Conservation (phyloP, 1,140 invertebrate genomes). For the Carcinoscorpius rotundicauda region DNA sequence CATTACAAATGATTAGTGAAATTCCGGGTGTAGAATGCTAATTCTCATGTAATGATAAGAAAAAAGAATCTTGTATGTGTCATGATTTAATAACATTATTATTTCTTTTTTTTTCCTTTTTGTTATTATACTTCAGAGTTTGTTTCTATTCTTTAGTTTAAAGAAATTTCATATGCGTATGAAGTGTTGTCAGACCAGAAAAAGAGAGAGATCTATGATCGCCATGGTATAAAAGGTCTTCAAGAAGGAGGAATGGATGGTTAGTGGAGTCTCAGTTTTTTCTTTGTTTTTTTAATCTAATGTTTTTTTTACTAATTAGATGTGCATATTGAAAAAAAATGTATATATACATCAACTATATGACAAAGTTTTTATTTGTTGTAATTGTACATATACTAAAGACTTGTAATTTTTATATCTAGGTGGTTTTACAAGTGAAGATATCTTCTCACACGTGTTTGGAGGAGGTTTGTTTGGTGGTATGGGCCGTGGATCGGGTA, state of each 20-base stretch:
- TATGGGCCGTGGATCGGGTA: constrained; percentile 36
- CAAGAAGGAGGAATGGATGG: constrained; percentile 48
- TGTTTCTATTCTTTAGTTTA: constrained; percentile 40
- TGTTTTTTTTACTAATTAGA: neutral
- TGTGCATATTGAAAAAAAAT: neutral
- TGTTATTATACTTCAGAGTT: too few species aligned
- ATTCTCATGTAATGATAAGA: too few species aligned
- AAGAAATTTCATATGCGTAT: constrained; percentile 78
- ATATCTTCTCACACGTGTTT: constrained; percentile 51
- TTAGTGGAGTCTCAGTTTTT: neutral
- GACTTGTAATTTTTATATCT: neutral
- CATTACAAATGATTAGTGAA: too few species aligned
- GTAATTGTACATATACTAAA: neutral
- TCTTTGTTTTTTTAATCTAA: neutral
- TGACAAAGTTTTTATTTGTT: neutral
- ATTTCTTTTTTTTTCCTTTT: too few species aligned
- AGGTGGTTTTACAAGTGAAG: constrained; percentile 32
- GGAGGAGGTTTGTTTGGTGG: constrained; percentile 38
- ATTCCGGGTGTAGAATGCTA: too few species aligned
- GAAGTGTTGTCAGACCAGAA: constrained; percentile 56
- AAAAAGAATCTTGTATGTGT: too few species aligned
- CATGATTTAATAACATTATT: too few species aligned
- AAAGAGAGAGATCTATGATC: constrained; percentile 54
- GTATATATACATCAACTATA: neutral
- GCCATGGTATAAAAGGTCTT: constrained; percentile 61